Base-by-base conservation (phyloP, 2,888 invertebrate genomes). In the Mesopsocus fuscifrons region DNA sequence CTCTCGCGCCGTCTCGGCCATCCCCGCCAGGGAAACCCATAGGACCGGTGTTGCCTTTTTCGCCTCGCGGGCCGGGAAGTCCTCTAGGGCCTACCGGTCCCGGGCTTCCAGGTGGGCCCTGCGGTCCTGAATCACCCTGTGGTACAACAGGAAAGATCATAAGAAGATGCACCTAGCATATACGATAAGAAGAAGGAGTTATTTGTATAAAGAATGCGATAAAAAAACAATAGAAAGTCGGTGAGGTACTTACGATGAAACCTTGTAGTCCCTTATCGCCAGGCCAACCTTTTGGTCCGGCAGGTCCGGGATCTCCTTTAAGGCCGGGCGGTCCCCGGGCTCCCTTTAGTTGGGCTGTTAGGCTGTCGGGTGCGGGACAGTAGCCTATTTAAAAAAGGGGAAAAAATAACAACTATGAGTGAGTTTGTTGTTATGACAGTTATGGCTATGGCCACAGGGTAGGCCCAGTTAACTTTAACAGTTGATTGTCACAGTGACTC, bases 1-100 rank as follows among this genome's bases (percentile, higher is more conserved):
- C 82, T 53, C 70, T 61, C 1, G 57, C 56, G 9, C 82, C 82
- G 44, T 64, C 60, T 49, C 62, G 61, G 41, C 83, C 82, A 15
- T 67, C 60, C 46, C 74, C 74, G 44, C 87, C 87, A 1, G 77
- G 74, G 54, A 77, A 77, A 31, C 88, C 87, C 64, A 77, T 71
- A 2, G 72, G 68, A 11, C 89, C 89, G 41, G 66, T 57, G 20
- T 74, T 71, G 48, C 89, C 91, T 54, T 82, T 82, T 1, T 83
- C 82, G 44, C 89, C 91, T 50, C 82, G 69, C 1, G 68, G 69
- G 34, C 89, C 89, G 13, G 81, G 74, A 16, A 77, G 42, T 35
- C 84, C 85, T 49, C 81, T 66, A 6, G 77, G 71, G 11, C 84
- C 71, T 2, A 66, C 64, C 2, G 66, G 66, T 3, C 74, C 72